A percentile compares a stretch with the other conserved stretches of the same genome.
Evolutionary conservation across 2,797 vertebrate genomes (phyloP).

Genomic region (Aldrovandia affinis): DNA sequence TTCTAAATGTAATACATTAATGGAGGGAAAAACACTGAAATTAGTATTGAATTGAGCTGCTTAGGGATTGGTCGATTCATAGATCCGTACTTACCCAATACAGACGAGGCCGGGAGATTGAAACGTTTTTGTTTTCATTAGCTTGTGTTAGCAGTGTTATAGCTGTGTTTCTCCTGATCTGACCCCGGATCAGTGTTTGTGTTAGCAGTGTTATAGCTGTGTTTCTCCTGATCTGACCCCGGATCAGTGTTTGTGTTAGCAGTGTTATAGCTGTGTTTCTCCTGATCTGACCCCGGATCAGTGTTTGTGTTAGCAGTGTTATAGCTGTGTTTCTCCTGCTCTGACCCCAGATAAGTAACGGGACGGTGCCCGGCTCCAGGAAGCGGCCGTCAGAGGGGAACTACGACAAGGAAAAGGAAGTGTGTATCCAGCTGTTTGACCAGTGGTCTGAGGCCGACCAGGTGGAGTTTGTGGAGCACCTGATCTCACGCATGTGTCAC

Average conservation of each 20-base stretch:
- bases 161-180: no score
- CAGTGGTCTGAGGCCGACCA: slow-evolving; percentile 99
- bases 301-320: neutral
- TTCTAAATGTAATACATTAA: no score
- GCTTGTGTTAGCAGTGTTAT: no score
- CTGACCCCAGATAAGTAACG: slow-evolving; percentile 80
- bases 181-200: no score
- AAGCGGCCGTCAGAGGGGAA: slow-evolving; percentile 86
- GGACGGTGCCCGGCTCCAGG: slow-evolving; percentile 83
- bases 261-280: neutral
- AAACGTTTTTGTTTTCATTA: no score
- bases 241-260: neutral
- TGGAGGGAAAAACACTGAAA: no score
- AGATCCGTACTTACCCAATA: no score
- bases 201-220: neutral
- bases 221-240: neutral
- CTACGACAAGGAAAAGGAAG: slow-evolving; percentile 86
- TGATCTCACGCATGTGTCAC: slow-evolving; percentile 99
- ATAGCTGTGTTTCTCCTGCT: slow-evolving; percentile 13
- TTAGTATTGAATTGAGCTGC: no score
- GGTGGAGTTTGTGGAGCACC: slow-evolving; percentile 97
- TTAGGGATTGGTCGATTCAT: no score
- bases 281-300: neutral
- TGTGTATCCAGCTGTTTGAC: slow-evolving; percentile 88
- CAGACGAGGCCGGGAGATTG: no score